These are phyloP conservation scores for Ormyrus rosae DNA, from an alignment of 2,888 invertebrate species.

Conservation along the genomic window DNA sequence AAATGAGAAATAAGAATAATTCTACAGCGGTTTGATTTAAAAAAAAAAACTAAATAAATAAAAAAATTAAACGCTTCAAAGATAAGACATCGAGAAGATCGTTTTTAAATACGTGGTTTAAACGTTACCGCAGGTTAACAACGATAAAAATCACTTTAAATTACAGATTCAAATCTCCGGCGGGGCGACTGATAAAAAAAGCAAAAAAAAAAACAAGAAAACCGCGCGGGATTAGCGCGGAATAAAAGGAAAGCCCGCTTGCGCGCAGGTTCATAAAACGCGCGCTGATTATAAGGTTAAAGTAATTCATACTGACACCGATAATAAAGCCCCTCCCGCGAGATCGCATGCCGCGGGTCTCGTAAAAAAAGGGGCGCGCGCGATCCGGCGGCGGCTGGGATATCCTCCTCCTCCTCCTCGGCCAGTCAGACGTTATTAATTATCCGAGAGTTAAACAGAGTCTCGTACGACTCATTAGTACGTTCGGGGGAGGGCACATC, in stretches of 20 bases:
- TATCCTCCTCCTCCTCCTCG: neutral
- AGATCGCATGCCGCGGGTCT: neutral
- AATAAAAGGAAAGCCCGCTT: neutral
- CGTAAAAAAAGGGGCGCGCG: too few relatives aligned
- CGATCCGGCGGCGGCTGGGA: too few relatives aligned
- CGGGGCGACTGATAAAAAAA: neutral
- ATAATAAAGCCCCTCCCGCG: conserved; percentile 6
- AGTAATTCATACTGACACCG: conserved; percentile 11
- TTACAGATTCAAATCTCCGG: too few relatives aligned
- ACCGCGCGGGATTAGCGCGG: neutral
- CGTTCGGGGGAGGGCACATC: too few relatives aligned
- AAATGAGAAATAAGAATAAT: too few relatives aligned
- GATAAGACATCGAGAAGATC: too few relatives aligned
- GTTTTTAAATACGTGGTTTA: too few relatives aligned
- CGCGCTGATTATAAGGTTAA: conserved; percentile 7
- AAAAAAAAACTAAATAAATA: too few relatives aligned
- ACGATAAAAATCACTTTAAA: too few relatives aligned
- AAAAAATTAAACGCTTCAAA: too few relatives aligned
- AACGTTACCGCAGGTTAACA: too few relatives aligned
- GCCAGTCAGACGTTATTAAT: conserved; percentile 32
- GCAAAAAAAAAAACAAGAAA: neutral
- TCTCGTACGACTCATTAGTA: conserved; percentile 37
- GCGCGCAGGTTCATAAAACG: neutral
- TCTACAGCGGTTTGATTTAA: too few relatives aligned
- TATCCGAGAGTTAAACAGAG: conserved; percentile 19